Evolutionary conservation across 2,797 vertebrate species (phyloP), one percentile per base, ranked within the genome.

Genomic region (Scleropages formosus): DNA sequence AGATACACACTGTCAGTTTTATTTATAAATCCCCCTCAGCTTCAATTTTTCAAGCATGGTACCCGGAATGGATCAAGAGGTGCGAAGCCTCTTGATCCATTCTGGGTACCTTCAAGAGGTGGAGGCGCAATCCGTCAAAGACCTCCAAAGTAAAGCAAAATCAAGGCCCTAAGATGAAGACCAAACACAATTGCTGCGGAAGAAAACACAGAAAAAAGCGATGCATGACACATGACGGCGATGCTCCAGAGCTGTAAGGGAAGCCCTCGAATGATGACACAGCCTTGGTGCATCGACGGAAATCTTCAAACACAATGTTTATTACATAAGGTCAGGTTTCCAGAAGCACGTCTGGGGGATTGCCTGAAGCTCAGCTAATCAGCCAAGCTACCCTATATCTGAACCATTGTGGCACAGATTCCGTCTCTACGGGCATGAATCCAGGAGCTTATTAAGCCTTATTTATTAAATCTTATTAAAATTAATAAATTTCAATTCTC

Each of bases 1-100:
- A 87, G 85, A 88, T 87, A 87, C 83, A 82, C 84, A 87, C 88
- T 90, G 89, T 91, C 90, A 89, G 85, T 91, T 91, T 91, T 92
- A 90, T 91, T 92, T 91, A 90, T 90, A 89, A 90, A 89, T 82
- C 88, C 85, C 51, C 78, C 77, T 77, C 62, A 85, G 31, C 80
- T 84, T 87, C 81, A 83, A 85, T 90, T 87, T 90, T 87, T 89
- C 87, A 90, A 87, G 88, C 81, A 84, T 6, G 31, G 31, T 2
- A 39, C 31, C 31, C 2, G 39, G 31, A 39, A 39, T 39, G 31
- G 31, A 39, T 31, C 31, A 31, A 31, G 31, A 39, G 82, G 87
- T 85, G 82, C 82, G 79, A 71, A 63, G 79, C 83, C 85, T 58
- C 72, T 79, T 77, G 80, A 78, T 65, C 72, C 75, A 26, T 63